Evolutionary conservation across 2,113 vertebrate genomes (phyloP).

Genomic region (Epinephelus cyanopodus): DNA sequence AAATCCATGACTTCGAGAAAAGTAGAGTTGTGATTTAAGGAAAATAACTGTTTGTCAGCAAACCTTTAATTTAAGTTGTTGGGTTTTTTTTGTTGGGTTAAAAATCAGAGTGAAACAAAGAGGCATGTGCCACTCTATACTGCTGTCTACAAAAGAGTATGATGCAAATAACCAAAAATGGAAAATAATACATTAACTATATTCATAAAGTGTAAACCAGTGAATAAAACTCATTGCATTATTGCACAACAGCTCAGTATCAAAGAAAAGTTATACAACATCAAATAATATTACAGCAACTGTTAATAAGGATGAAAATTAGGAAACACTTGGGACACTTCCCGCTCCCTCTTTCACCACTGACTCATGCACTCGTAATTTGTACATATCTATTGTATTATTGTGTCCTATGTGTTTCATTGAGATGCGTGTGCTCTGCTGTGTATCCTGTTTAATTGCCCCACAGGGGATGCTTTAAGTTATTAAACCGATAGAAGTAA

Average conservation of each 20-base stretch:
- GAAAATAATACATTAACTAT: constrained; percentile 23
- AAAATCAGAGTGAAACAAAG: constrained; percentile 27
- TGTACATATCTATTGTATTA: neutral
- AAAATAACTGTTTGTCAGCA: neutral
- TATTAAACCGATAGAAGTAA: neutral
- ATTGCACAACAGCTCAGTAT: neutral
- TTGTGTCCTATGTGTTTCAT: neutral
- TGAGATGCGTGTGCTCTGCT: neutral
- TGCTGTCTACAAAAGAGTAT: neutral
- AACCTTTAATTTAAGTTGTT: constrained; percentile 7
- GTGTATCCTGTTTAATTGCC: neutral
- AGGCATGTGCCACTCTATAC: neutral
- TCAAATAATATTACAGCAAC: constrained; percentile 18
- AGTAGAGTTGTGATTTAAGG: neutral
- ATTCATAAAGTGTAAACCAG: neutral
- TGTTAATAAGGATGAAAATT: constrained; percentile 1
- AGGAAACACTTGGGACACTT: neutral
- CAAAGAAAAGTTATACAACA: constrained; percentile 1
- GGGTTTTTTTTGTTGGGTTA: neutral
- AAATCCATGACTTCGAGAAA: constrained; percentile 25
- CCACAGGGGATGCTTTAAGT: neutral
- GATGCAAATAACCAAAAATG: constrained; percentile 12
- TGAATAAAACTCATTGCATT: constrained; percentile 8
- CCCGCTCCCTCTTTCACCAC: neutral
- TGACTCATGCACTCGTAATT: neutral